Conservation (phyloP, 2,888 invertebrate genomes). For the Drosophila lacicola region DNA sequence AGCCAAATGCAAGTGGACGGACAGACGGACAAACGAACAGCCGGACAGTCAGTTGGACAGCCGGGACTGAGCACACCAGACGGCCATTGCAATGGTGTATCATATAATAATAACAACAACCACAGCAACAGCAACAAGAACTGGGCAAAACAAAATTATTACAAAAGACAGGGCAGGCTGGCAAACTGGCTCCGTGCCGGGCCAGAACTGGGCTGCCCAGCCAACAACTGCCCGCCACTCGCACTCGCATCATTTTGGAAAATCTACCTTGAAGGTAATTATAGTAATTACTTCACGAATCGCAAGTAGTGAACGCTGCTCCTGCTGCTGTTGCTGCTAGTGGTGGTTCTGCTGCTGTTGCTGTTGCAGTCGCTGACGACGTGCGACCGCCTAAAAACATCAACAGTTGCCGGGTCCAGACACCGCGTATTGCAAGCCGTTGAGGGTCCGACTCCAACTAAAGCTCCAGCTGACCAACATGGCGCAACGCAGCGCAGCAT, state of each 20-base stretch:
- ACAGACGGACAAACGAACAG: constrained; percentile 10
- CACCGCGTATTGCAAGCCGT: constrained; percentile 49
- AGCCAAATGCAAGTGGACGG: constrained; percentile 63
- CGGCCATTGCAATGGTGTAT: constrained; percentile 79
- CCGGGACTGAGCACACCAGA: constrained; percentile 26
- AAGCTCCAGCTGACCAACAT: constrained; percentile 61
- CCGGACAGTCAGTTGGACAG: constrained; percentile 11
- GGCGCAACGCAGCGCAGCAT: constrained; percentile 50
- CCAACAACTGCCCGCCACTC: constrained; percentile 56
- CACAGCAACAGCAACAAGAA: constrained; percentile 40
- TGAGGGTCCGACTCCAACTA: constrained; percentile 30
- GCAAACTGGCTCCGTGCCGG: constrained; percentile 40
- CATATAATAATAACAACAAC: constrained; percentile 78
- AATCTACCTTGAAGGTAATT: constrained; percentile 85
- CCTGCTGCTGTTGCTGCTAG: constrained; percentile 41
- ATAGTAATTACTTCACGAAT: constrained; percentile 85
- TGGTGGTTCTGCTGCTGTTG: constrained; percentile 39
- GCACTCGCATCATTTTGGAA: constrained; percentile 82
- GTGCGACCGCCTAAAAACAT: constrained; percentile 82
- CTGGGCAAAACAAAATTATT: constrained; percentile 69
- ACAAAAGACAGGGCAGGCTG: constrained; percentile 69
- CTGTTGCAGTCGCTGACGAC: constrained; percentile 70
- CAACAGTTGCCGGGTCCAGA: constrained; percentile 79
- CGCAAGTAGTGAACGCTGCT: constrained; percentile 80
- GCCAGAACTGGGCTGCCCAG: constrained; percentile 32